Evolutionary conservation across 2,797 vertebrate species (phyloP).

Genomic region (Pelodytes ibericus): DNA sequence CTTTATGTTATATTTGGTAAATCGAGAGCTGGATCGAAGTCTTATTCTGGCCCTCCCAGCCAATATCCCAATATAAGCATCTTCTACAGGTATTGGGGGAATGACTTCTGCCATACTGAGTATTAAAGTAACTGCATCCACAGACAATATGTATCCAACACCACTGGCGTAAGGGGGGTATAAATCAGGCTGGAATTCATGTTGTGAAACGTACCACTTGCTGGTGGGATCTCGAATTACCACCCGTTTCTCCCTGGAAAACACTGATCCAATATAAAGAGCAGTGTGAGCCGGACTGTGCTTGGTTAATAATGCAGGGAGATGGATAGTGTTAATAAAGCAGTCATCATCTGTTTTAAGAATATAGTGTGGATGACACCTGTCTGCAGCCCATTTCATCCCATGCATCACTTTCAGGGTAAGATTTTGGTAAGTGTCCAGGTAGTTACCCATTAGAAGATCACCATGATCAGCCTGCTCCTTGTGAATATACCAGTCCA

Average conservation of each 20-base stretch:
- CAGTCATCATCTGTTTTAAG: slow-evolving; percentile 51
- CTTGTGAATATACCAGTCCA: fast-evolving
- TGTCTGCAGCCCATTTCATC: slow-evolving; percentile 42
- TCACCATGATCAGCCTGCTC: slow-evolving; percentile 26
- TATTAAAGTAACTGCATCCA: not conserved
- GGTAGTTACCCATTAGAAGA: slow-evolving; percentile 43
- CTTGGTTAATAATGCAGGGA: slow-evolving; percentile 25
- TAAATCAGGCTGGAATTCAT: not conserved
- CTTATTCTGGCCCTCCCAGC: not conserved
- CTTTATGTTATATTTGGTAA: slow-evolving; percentile 58
- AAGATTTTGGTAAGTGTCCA: slow-evolving; percentile 49
- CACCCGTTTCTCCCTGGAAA: slow-evolving; percentile 30
- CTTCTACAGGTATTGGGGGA: not conserved
- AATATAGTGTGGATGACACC: not conserved
- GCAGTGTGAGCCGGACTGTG: fast-evolving
- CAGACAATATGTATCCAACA: slow-evolving; percentile 32
- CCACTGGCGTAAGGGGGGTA: not conserved
- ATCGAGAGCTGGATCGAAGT: slow-evolving; percentile 46
- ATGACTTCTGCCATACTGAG: not conserved
- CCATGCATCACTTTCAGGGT: slow-evolving; percentile 46
- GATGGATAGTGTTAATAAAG: slow-evolving; percentile 44
- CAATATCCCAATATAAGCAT: slow-evolving; percentile 48
- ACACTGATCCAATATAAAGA: not conserved
- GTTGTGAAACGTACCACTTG: slow-evolving; percentile 22
- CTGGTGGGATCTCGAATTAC: slow-evolving; percentile 44